Conservation (phyloP, 2,113 vertebrate genomes). For the Pholis gunnellus region DNA sequence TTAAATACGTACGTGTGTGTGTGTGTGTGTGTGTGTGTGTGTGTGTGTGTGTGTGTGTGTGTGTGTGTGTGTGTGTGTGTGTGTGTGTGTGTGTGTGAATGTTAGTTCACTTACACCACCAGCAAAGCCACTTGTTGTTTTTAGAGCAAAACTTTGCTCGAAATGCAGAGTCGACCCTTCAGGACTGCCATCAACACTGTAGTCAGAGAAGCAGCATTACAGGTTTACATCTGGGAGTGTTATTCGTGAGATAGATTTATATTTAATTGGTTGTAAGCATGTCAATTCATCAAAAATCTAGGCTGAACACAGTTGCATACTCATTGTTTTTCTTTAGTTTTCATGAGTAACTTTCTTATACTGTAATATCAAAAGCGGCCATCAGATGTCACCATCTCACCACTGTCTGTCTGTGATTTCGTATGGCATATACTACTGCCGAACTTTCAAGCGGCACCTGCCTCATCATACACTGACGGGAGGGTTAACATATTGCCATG, state of each 20-base stretch:
- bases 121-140: conserved; percentile 69
- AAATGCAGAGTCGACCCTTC: conserved; percentile 69
- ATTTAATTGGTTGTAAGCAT: no score
- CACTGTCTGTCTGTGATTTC: no score
- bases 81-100: background rate
- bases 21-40: background rate
- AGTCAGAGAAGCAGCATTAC: conserved; percentile 31
- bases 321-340: no score
- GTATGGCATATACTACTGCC: no score
- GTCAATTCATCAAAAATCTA: no score
- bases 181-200: conserved; percentile 73
- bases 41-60: background rate
- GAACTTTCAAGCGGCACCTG: no score
- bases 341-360: no score
- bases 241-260: background rate
- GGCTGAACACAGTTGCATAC: no score
- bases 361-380: no score
- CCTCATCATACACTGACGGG: no score
- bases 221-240: background rate
- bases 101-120: conserved; percentile 64
- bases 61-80: background rate
- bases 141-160: conserved; percentile 72
- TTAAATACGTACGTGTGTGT: background rate
- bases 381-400: no score
- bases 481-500: background rate